Conservation (phyloP, 1,140 invertebrate species). For the Megathymus violae region DNA sequence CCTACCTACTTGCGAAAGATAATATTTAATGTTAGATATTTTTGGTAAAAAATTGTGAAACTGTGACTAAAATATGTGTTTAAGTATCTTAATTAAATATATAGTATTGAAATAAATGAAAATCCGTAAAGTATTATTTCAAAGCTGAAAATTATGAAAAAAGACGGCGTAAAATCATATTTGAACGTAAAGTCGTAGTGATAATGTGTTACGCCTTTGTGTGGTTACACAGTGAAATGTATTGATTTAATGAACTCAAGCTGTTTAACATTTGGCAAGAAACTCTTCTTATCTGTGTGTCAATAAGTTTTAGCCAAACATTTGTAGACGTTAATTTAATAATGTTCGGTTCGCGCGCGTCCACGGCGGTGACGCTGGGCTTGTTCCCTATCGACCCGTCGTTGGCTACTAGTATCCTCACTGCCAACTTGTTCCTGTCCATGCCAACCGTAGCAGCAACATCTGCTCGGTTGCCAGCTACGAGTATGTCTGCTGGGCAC, state of each 20-base stretch:
- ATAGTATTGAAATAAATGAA: too few relatives aligned
- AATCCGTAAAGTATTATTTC: too few relatives aligned
- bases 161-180: too few relatives aligned
- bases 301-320: too few relatives aligned
- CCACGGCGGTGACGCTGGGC: constrained; percentile 37
- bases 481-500: neutral
- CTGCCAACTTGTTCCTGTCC: constrained; percentile 38
- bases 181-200: too few relatives aligned
- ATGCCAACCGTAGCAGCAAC: constrained; percentile 2
- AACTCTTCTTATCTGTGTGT: too few relatives aligned
- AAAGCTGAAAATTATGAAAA: too few relatives aligned
- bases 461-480: neutral
- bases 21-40: neutral
- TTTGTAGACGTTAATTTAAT: too few relatives aligned
- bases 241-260: too few relatives aligned
- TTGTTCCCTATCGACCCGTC: constrained; percentile 45
- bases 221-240: too few relatives aligned
- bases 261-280: neutral
- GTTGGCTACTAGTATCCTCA: constrained; percentile 39
- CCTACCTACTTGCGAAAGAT: neutral
- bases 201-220: too few relatives aligned
- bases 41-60: neutral
- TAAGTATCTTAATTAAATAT: too few relatives aligned
- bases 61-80: neutral
- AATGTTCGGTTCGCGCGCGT: constrained; percentile 41